These are phyloP conservation scores for Caenorhabditis briggsae DNA, from an alignment of 1,140 invertebrate species.

Conservation along the genomic window DNA sequence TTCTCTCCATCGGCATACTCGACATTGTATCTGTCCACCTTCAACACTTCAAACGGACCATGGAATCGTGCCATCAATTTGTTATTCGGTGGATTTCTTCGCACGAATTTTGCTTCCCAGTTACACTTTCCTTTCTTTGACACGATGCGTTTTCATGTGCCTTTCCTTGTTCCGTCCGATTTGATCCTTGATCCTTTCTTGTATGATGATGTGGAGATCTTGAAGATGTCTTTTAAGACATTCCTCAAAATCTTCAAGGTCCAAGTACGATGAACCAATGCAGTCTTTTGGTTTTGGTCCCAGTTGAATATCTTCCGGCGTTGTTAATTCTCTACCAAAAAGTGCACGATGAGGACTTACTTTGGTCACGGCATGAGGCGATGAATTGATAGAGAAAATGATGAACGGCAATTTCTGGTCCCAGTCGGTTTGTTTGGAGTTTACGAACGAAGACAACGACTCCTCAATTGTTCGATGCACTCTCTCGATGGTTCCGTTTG, in stretches of 20 bases:
- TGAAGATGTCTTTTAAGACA: too few relatives aligned
- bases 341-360: neutral
- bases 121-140: too few relatives aligned
- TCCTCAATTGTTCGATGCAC: slow-evolving; percentile 35
- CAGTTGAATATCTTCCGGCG: neutral
- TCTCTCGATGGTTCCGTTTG: slow-evolving; percentile 33
- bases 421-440: slow-evolving; percentile 43
- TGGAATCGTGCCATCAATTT: neutral
- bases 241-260: neutral
- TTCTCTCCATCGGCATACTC: neutral
- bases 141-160: too few relatives aligned
- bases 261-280: neutral
- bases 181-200: slow-evolving; percentile 7
- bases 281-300: neutral
- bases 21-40: neutral
- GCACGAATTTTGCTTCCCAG: too few relatives aligned
- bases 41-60: slow-evolving; percentile 14
- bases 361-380: neutral
- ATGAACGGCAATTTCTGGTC: slow-evolving; percentile 24
- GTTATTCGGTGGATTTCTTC: too few relatives aligned
- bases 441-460: neutral
- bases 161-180: too few relatives aligned
- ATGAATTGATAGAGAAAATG: too few relatives aligned
- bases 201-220: neutral
- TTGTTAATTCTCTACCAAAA: neutral